Evolutionary conservation across 1,140 invertebrate species (phyloP).

Genomic region (Rhyzopertha dominica): DNA sequence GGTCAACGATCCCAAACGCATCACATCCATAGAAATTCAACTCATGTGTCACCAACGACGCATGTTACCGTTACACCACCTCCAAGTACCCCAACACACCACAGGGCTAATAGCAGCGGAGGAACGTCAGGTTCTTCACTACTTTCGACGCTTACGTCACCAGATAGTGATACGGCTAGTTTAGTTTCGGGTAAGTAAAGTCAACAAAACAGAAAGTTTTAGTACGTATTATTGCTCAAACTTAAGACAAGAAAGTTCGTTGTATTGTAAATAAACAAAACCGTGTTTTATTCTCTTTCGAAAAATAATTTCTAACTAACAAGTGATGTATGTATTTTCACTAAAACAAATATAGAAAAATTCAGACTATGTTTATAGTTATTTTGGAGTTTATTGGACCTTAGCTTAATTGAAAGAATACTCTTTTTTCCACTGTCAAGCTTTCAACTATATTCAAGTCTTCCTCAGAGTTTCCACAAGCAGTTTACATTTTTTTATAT

Average conservation of each 20-base stretch:
- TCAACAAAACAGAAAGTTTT: background rate
- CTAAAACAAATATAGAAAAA: too few relatives aligned
- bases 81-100: conserved; percentile 39
- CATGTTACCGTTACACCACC: conserved; percentile 39
- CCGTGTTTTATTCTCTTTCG: too few relatives aligned
- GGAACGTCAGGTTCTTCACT: conserved; percentile 30
- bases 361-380: too few relatives aligned
- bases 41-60: conserved; percentile 36
- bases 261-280: too few relatives aligned
- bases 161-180: conserved; percentile 40
- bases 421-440: too few relatives aligned
- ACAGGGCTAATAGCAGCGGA: conserved; percentile 42
- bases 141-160: conserved; percentile 36
- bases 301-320: too few relatives aligned
- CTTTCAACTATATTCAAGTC: too few relatives aligned
- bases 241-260: conserved; percentile 1
- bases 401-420: too few relatives aligned
- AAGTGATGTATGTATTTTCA: too few relatives aligned
- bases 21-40: conserved; percentile 33
- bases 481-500: too few relatives aligned
- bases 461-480: too few relatives aligned
- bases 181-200: conserved; percentile 31
- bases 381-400: too few relatives aligned
- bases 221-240: background rate
- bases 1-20: conserved; percentile 40